These are phyloP conservation scores for Petrocephalus sullivani DNA, from an alignment of 2,797 vertebrate species.

Conservation along the genomic window DNA sequence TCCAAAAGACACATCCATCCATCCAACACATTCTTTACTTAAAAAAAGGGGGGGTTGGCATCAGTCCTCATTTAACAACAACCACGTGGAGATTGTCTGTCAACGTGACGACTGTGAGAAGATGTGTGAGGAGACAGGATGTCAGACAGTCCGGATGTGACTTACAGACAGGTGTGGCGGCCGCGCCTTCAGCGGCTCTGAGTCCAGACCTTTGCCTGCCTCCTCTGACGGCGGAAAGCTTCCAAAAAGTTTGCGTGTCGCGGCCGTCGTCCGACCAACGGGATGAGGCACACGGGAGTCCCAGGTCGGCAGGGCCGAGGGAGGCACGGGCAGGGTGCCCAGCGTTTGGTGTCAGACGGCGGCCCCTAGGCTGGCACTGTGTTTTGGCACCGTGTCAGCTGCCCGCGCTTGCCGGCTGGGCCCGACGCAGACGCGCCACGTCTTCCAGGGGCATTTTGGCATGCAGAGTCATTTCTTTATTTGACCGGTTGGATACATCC, in stretches of 20 bases:
- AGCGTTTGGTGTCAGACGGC: not conserved
- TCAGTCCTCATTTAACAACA: not conserved
- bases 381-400: not conserved
- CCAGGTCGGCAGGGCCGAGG: not conserved
- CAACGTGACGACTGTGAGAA: not conserved
- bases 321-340: not conserved
- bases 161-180: conserved; percentile 23
- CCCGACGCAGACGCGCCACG: not conserved
- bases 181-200: not conserved
- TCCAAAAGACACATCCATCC: not conserved
- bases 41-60: not conserved
- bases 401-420: not conserved
- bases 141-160: conserved; percentile 29
- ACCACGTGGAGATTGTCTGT: not conserved
- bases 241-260: not conserved
- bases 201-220: not conserved
- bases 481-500: not conserved
- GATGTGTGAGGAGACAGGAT: not conserved
- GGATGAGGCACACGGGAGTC: not conserved
- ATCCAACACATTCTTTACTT: not conserved
- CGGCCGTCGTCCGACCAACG: not conserved
- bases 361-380: not conserved
- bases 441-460: not conserved
- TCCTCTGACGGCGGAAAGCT: not conserved
- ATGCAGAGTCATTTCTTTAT: conserved; percentile 5